phyloP scores from a whole-genome alignment of 2,113 vertebrate genomes.

The Oreochromis tanganicae region DNA sequence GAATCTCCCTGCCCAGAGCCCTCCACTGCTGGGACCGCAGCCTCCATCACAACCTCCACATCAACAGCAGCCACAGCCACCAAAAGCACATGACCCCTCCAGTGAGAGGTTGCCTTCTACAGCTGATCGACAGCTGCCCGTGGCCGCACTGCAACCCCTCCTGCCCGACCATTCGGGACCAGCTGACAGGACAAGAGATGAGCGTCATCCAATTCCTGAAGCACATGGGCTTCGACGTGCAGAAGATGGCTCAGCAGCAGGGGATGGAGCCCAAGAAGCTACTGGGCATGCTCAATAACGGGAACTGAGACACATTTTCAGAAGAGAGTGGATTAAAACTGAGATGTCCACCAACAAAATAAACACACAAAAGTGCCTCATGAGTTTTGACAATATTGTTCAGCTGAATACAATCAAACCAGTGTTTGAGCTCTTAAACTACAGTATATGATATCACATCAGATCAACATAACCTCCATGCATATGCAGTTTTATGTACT shows the following conservation, averaged over 20 bases:
- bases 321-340: background rate
- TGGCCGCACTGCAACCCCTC: slow-evolving; percentile 98
- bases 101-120: slow-evolving; percentile 80
- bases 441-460: background rate
- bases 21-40: slow-evolving; percentile 96
- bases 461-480: background rate
- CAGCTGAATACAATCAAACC: background rate
- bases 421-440: background rate
- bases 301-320: slow-evolving; percentile 60
- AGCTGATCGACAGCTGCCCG: slow-evolving; percentile 90
- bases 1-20: slow-evolving; percentile 86
- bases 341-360: background rate
- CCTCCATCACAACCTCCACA: slow-evolving; percentile 79
- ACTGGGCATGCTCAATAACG: slow-evolving; percentile 86
- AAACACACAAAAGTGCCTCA: background rate
- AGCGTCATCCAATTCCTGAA: slow-evolving; percentile 92
- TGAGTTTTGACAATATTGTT: background rate
- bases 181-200: slow-evolving; percentile 94
- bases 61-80: slow-evolving; percentile 47
- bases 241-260: slow-evolving; percentile 91
- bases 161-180: slow-evolving; percentile 89
- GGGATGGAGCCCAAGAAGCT: slow-evolving; percentile 88
- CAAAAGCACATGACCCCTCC: slow-evolving; percentile 65
- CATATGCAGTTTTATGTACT: background rate
- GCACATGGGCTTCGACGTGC: slow-evolving; percentile 93